These are phyloP conservation scores for Dryobota labecula DNA, from an alignment of 2,888 invertebrate genomes.

Conservation along the genomic window DNA sequence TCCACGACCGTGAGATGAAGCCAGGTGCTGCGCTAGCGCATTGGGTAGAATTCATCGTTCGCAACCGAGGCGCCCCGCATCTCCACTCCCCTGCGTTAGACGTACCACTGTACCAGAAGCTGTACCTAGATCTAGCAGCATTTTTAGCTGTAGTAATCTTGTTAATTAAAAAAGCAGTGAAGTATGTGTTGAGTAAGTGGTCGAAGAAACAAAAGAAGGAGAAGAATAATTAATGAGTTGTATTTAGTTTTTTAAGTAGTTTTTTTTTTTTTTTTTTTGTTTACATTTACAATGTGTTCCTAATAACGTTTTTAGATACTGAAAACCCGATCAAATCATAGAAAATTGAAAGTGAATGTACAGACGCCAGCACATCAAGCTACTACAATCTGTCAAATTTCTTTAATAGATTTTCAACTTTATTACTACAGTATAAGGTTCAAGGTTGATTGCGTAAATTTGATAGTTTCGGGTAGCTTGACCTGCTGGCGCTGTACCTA, in stretches of 20 bases:
- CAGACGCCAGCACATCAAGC: too few species aligned
- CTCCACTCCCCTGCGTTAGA: constrained; percentile 77
- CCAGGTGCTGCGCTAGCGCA: constrained; percentile 91
- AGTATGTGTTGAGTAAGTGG: constrained; percentile 20
- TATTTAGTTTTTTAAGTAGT: not conserved
- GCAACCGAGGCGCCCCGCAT: constrained; percentile 90
- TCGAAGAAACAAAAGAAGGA: constrained; percentile 34
- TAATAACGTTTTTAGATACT: not conserved
- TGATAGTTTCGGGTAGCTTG: too few species aligned
- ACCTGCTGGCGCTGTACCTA: too few species aligned
- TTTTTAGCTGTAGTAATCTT: constrained; percentile 53
- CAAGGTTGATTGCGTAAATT: too few species aligned
- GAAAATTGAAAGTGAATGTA: not conserved
- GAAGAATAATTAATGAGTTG: constrained; percentile 34
- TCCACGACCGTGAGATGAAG: constrained; percentile 86
- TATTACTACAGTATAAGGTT: too few species aligned
- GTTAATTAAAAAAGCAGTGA: constrained; percentile 21
- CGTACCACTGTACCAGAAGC: constrained; percentile 77
- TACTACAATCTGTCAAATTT: too few species aligned
- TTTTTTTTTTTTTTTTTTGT: too few species aligned
- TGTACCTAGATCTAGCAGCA: constrained; percentile 76
- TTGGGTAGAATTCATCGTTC: constrained; percentile 92
- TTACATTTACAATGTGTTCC: not conserved
- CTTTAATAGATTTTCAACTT: too few species aligned
- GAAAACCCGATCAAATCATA: not conserved